Conservation (phyloP, 2,113 vertebrate species). For the Gymnarchus niloticus region DNA sequence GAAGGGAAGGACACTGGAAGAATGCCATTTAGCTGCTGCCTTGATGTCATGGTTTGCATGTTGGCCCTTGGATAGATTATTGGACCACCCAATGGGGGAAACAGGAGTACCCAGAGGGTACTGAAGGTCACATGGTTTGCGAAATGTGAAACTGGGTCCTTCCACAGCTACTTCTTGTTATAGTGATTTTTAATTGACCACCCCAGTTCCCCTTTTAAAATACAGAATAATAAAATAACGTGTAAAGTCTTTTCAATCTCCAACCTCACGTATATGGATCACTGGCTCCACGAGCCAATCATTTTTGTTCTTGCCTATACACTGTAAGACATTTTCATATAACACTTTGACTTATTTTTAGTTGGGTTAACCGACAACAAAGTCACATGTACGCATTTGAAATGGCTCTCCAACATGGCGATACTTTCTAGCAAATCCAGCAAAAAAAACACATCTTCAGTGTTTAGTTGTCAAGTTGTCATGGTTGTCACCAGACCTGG, state of each 20-base stretch:
- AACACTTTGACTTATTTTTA: neutral
- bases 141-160: neutral
- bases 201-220: neutral
- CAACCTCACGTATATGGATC: neutral
- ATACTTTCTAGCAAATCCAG: neutral
- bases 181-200: neutral
- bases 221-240: conserved; percentile 1
- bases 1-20: no score
- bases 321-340: neutral
- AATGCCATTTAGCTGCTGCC: no score
- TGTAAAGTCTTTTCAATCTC: neutral
- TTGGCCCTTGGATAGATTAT: neutral
- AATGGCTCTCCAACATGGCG: neutral
- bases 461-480: no score
- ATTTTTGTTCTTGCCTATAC: neutral
- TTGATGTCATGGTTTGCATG: no score
- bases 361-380: neutral
- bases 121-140: neutral
- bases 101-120: no score
- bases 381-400: neutral
- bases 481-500: no score
- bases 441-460: neutral
- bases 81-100: neutral
- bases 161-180: neutral
- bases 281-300: neutral